phyloP scores from a whole-genome alignment of 2,797 vertebrate genomes.

The Aeoliscus strigatus region DNA sequence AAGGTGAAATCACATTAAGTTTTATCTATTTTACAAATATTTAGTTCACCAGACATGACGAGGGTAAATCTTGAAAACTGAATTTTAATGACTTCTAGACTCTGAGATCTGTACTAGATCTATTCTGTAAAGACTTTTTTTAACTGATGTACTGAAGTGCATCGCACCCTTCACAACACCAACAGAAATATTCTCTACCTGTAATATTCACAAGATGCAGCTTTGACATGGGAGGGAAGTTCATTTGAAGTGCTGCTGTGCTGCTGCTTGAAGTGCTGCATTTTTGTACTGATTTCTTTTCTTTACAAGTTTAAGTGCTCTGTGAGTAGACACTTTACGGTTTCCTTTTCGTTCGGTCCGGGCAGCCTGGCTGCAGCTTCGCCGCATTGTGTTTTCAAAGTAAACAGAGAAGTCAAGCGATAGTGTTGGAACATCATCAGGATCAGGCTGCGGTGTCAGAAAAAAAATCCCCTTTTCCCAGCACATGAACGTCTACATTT shows the following conservation, averaged over 20 bases:
- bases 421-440: conserved; percentile 12
- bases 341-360: conserved; percentile 5
- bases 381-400: conserved; percentile 21
- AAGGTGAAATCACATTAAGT: too few relatives aligned
- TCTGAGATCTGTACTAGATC: too few relatives aligned
- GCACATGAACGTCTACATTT: conserved; percentile 3
- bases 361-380: conserved; percentile 1
- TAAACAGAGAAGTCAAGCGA: conserved; percentile 15
- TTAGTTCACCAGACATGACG: too few relatives aligned
- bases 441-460: conserved; percentile 1
- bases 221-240: not conserved
- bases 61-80: too few relatives aligned
- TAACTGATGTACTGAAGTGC: too few relatives aligned
- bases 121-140: too few relatives aligned
- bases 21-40: too few relatives aligned
- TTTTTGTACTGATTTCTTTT: too few relatives aligned
- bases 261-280: too few relatives aligned
- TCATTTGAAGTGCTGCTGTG: too few relatives aligned
- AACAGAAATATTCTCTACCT: not conserved
- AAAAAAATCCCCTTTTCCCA: not conserved
- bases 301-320: too few relatives aligned
- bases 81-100: too few relatives aligned
- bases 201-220: not conserved
- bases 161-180: conserved; percentile 5
- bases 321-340: conserved; percentile 8